Base-by-base conservation (phyloP, 1,140 invertebrate species). In the Nomia melanderi region DNA sequence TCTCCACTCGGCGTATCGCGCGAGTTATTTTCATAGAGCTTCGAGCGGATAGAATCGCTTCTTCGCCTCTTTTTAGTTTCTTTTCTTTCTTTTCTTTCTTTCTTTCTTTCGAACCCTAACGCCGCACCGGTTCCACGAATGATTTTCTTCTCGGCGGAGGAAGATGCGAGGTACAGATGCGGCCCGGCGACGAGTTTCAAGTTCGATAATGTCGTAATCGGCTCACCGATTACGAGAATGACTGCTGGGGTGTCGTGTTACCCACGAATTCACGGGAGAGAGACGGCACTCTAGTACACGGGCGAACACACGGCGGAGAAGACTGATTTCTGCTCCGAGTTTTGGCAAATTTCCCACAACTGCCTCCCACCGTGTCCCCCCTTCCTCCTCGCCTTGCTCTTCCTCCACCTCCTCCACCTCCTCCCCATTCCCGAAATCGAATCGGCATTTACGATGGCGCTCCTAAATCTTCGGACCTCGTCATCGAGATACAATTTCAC, bases 321-420 rank as follows among this genome's bases (percentile, higher is more conserved):
- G 86, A 81, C 77, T 80, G 84, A 84, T 84, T 84, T 87, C 86
- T 81, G 75, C 62, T 77, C 64, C 36, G 70, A 69, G 64, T 87
- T 88, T 88, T 88, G 88, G 88, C 86, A 89, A 81, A 75, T 85
- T 80, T 85, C 87, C 88, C 83, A 81, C 77, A 64, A 59, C 63
- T 44, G 63, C 81, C 84, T 86, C 84, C 71, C 53, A 56, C 77
- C 82, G 71, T 78, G 17, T 14, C 50, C 36, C 81, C 69, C 72
- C 67, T 60, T n/a, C n/a, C n/a, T n/a, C n/a, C n/a, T n/a, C n/a
- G n/a, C n/a, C n/a, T n/a, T n/a, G n/a, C n/a, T n/a, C n/a, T n/a
- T n/a, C n/a, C n/a, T n/a, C n/a, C n/a, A n/a, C n/a, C n/a, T n/a
- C n/a, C n/a, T n/a, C n/a, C n/a, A n/a, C n/a, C 41, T 17, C 14